phyloP scores from a whole-genome alignment of 1,140 invertebrate species.

The Zophobas atratus region DNA sequence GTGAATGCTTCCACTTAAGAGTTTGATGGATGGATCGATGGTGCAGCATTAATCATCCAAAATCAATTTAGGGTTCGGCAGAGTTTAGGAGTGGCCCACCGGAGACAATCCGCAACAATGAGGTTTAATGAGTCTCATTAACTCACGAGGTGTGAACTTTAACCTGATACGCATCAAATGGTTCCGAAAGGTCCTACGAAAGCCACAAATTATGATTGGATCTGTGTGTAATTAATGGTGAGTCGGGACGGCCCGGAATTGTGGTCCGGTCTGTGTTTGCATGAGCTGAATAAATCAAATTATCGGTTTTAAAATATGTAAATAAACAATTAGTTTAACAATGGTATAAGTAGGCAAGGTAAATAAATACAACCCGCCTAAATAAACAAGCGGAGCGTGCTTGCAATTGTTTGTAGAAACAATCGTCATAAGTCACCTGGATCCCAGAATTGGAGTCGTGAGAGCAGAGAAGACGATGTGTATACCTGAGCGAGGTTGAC shows the following conservation, averaged over 20 bases:
- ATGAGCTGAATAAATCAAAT: constrained; percentile 28
- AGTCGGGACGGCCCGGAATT: background rate
- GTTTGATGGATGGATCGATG: constrained; percentile 62
- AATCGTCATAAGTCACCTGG: constrained; percentile 63
- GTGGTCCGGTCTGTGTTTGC: background rate
- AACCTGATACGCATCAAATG: constrained; percentile 39
- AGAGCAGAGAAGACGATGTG: constrained; percentile 52
- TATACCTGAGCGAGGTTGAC: constrained; percentile 56
- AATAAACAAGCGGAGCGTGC: constrained; percentile 59
- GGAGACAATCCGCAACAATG: constrained; percentile 56
- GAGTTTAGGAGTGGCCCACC: constrained; percentile 48
- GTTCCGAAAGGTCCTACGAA: constrained; percentile 11
- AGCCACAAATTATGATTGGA: constrained; percentile 19
- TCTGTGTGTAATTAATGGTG: constrained; percentile 26
- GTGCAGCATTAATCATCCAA: constrained; percentile 63
- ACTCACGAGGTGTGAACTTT: constrained; percentile 51
- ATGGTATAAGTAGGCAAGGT: constrained; percentile 56
- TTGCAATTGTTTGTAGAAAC: constrained; percentile 63
- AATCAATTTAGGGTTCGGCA: constrained; percentile 59
- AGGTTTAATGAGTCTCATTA: constrained; percentile 56
- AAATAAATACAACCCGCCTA: constrained; percentile 58
- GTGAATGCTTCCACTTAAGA: constrained; percentile 62
- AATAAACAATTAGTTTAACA: constrained; percentile 60
- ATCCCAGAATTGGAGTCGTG: constrained; percentile 59
- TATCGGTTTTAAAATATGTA: constrained; percentile 48